These are phyloP conservation scores for Morone chrysops DNA, from an alignment of 2,113 vertebrate genomes.

Conservation along the genomic window DNA sequence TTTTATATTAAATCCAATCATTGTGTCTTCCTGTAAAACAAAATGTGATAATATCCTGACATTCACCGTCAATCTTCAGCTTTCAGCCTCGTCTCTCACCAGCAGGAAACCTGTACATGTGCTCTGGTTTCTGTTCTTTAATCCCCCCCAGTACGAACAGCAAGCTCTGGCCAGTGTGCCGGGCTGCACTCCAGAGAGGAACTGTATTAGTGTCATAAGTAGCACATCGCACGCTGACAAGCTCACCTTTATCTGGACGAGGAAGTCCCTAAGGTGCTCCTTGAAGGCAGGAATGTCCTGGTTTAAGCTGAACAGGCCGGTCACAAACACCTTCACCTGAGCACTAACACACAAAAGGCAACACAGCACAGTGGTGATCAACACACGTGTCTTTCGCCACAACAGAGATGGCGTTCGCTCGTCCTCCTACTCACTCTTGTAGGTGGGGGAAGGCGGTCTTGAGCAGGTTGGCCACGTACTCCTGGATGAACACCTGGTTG, in stretches of 20 bases:
- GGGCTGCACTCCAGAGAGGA: no score
- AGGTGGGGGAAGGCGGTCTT: constrained; percentile 98
- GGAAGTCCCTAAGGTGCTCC: constrained; percentile 97
- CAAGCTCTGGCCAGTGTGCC: no score
- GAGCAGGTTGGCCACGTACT: constrained; percentile 98
- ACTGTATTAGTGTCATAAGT: no score
- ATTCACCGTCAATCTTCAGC: no score
- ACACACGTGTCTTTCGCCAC: not conserved
- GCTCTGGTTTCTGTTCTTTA: no score
- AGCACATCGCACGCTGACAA: not conserved
- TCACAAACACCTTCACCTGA: constrained; percentile 99
- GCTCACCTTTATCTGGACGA: constrained; percentile 98
- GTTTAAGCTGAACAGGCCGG: constrained; percentile 98
- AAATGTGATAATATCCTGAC: no score
- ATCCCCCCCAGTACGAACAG: no score
- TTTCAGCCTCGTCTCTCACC: no score
- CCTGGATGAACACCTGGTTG: constrained; percentile 98
- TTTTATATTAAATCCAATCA: no score
- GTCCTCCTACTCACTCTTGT: constrained; percentile 90
- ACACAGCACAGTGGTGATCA: constrained; percentile 51
- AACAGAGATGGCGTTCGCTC: not conserved
- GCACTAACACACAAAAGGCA: constrained; percentile 83
- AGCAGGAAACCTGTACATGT: no score
- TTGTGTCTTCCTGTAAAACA: no score
- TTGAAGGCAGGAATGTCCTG: constrained; percentile 99